Percentiles rank a stretch among this genome's conserved stretches.
These are phyloP conservation scores for Sinodicranocentrus sp. DNA, from an alignment of 2,888 invertebrate genomes.

Conservation along the genomic window DNA sequence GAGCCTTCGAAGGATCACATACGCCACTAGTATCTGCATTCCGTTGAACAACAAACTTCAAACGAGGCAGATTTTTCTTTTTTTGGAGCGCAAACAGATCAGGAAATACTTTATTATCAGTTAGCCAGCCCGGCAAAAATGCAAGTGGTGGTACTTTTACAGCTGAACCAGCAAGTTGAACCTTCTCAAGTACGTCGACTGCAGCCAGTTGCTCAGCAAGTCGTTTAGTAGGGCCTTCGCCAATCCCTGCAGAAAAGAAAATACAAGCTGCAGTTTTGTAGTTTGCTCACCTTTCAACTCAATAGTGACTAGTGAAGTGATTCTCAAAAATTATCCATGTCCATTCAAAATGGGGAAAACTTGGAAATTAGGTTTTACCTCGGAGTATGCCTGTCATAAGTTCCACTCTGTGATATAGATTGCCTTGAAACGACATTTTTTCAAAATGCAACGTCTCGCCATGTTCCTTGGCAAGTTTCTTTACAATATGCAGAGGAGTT, in stretches of 20 bases:
- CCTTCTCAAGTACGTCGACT: slow-evolving; percentile 65
- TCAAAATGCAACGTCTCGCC: slow-evolving; percentile 52
- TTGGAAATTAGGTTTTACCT: no score
- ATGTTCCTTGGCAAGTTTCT: slow-evolving; percentile 50
- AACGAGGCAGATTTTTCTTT: slow-evolving; percentile 22
- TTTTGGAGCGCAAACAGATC: slow-evolving; percentile 62
- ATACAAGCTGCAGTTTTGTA: neutral
- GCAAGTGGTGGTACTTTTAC: slow-evolving; percentile 49
- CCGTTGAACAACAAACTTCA: slow-evolving; percentile 11
- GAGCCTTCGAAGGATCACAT: no score
- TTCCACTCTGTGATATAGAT: slow-evolving; percentile 35
- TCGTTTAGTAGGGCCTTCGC: slow-evolving; percentile 58
- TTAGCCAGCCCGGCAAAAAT: slow-evolving; percentile 69
- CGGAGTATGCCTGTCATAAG: slow-evolving; percentile 60
- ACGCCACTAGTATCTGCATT: no score
- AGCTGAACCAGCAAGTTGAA: slow-evolving; percentile 30
- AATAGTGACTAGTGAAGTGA: slow-evolving; percentile 26
- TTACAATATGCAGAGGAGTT: slow-evolving; percentile 67
- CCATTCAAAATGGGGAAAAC: no score
- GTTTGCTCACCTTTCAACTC: no score
- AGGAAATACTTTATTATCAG: slow-evolving; percentile 54
- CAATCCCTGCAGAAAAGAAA: slow-evolving; percentile 59
- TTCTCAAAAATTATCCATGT: no score
- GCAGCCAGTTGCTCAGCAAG: slow-evolving; percentile 71
- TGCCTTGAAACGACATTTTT: neutral